Evolutionary conservation across 2,113 vertebrate species (phyloP).

Genomic region (Phrynosoma blainvillii): DNA sequence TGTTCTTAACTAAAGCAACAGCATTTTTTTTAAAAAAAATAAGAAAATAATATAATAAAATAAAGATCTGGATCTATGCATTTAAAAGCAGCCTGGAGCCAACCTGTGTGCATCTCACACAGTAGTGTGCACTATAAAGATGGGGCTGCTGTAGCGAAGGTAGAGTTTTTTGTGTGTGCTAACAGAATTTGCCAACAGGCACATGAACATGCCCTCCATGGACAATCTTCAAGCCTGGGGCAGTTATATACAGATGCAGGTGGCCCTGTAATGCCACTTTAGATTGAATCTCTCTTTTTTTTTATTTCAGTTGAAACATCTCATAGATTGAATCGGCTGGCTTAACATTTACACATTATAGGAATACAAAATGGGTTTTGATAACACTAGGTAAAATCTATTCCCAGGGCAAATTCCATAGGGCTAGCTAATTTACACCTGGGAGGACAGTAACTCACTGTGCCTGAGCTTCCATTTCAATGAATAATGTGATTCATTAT

Average conservation of each 20-base stretch:
- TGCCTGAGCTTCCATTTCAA: slow-evolving; percentile 47
- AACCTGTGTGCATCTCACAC: neutral
- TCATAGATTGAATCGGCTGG: too few species aligned
- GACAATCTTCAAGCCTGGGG: neutral
- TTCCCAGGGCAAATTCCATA: slow-evolving; percentile 15
- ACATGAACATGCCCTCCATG: neutral
- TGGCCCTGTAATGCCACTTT: too few species aligned
- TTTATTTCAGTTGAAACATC: too few species aligned
- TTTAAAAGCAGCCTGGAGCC: neutral
- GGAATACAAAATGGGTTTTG: slow-evolving; percentile 12
- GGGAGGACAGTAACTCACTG: slow-evolving; percentile 33
- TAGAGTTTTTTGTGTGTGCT: neutral
- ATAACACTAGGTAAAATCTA: slow-evolving; percentile 28
- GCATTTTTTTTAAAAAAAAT: neutral
- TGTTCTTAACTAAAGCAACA: neutral
- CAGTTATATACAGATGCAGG: neutral
- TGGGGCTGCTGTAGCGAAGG: neutral
- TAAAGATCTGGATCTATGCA: neutral
- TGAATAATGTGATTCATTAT: slow-evolving; percentile 60
- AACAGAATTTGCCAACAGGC: neutral
- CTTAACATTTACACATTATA: neutral
- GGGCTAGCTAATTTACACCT: slow-evolving; percentile 19
- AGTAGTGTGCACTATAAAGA: neutral
- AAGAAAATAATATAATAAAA: neutral
- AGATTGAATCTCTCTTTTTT: too few species aligned